Evolutionary conservation across 2,797 vertebrate species (phyloP), one percentile per base, ranked within the genome.

Genomic region (Chaunax sp.): DNA sequence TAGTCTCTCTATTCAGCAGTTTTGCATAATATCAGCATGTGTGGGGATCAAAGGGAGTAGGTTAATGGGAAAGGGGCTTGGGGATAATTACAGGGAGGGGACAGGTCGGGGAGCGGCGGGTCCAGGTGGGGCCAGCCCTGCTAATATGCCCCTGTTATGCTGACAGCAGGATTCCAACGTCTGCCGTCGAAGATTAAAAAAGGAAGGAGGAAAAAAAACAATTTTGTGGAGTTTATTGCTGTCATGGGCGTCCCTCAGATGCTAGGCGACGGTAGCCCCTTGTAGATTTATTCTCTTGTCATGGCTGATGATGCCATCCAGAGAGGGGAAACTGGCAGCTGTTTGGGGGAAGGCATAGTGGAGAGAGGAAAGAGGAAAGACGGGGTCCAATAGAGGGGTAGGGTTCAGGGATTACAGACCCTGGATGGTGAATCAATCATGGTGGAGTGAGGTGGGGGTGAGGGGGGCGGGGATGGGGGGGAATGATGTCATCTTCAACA

Each of bases 11-110:
- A 93, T 93, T 87, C 94, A 92, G 85, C 90, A 95, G 92, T 96
- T 96, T 96, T 96, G 90, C 93, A 94, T 95, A 95, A 95, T 95
- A 90, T 92, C 89, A 90, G 89, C 92, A 94, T 88, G 88, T 59
- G 70, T 61, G 38, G 88, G 96, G 94, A 96, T 95, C 95, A 96
- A 96, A 96, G 93, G 87, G 88, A 94, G 92, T 91, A 95, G 92
- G 94, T 95, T 95, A 94, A 95, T 93, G 87, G 92, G 90, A 91
- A 93, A 92, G 86, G 86, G 92, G 93, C 93, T 93, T 84, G 84
- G 93, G 89, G 92, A 94, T 95, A 95, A 94, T 95, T 95, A 95
- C 83, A 88, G 93, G 89, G 92, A 93, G 93, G 90, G 92, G 93
- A 92, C 87, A 85, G 90, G 94, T 88, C 53, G 85, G 91, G 86